A percentile compares a stretch with the other conserved stretches of the same genome.
Evolutionary conservation across 1,140 invertebrate species (phyloP).

Genomic region (Bombyx mandarina): DNA sequence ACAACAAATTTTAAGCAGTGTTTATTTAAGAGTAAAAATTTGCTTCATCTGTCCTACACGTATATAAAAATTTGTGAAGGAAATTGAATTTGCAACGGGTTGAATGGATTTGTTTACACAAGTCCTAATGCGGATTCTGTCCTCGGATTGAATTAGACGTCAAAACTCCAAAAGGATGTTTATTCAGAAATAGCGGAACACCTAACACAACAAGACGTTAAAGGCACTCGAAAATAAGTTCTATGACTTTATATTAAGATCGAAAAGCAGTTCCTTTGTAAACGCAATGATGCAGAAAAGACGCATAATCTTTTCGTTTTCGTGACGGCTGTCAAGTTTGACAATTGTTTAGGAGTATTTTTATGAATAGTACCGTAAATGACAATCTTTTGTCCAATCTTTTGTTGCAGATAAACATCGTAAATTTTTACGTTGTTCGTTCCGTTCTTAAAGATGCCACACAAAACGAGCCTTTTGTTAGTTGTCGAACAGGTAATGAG

Average conservation of each 20-base stretch:
- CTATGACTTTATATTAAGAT: background rate
- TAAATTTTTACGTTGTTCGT: conserved; percentile 43
- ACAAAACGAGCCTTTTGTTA: conserved; percentile 26
- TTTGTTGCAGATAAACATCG: conserved; percentile 54
- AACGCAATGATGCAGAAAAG: conserved; percentile 15
- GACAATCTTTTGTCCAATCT: conserved; percentile 47
- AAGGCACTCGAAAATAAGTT: too few species aligned
- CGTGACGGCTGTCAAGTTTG: conserved; percentile 58
- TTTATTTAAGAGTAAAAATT: conserved; percentile 10
- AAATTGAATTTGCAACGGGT: conserved; percentile 24
- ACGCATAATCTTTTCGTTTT: conserved; percentile 58
- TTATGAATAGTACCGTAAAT: conserved; percentile 54
- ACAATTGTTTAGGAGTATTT: conserved; percentile 58
- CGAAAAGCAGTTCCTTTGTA: conserved; percentile 2
- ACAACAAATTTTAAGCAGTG: background rate
- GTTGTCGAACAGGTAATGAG: conserved; percentile 17
- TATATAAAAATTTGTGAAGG: background rate
- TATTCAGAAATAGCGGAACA: conserved; percentile 37
- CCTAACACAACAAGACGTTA: conserved; percentile 3
- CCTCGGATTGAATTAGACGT: conserved; percentile 20
- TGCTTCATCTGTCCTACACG: conserved; percentile 8
- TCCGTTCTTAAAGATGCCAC: conserved; percentile 41
- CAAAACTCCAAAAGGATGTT: conserved; percentile 32
- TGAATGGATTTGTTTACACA: conserved; percentile 32
- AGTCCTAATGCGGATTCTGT: conserved; percentile 30